Evolutionary conservation across 2,113 vertebrate genomes (phyloP).

Genomic region (Nesogale talazaci): DNA sequence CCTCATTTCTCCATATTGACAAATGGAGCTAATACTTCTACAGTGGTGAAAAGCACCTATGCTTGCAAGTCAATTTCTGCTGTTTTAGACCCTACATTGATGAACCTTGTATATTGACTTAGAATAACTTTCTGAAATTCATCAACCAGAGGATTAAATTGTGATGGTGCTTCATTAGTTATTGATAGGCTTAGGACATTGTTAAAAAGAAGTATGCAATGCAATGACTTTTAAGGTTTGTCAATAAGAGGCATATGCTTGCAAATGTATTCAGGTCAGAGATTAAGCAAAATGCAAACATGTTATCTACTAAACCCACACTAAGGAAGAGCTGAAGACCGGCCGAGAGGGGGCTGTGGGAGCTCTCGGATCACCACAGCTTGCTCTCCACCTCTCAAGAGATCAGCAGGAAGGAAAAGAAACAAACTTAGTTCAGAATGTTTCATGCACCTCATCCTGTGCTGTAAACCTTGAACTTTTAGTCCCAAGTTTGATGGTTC

Average conservation of each 20-base stretch:
- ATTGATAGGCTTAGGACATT: conserved; percentile 46
- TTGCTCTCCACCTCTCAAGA: no score
- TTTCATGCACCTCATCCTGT: no score
- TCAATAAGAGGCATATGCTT: background rate
- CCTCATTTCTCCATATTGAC: conserved; percentile 79
- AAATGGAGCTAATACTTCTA: conserved; percentile 61
- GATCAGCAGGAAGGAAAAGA: no score
- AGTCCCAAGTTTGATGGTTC: no score
- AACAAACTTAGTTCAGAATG: no score
- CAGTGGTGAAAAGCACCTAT: conserved; percentile 16
- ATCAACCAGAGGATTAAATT: conserved; percentile 51
- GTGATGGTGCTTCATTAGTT: conserved; percentile 15
- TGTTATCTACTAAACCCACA: no score
- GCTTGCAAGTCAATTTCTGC: conserved; percentile 66
- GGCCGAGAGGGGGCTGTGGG: no score
- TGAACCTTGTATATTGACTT: conserved; percentile 65
- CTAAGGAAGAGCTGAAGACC: no score
- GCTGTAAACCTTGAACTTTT: no score
- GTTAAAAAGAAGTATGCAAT: background rate
- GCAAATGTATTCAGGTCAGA: background rate
- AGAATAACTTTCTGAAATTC: conserved; percentile 59
- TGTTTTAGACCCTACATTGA: conserved; percentile 59
- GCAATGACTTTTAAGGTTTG: conserved; percentile 39
- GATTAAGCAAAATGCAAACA: background rate
- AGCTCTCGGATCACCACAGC: no score